Base-by-base conservation (phyloP, 37 sponge, comb jelly and placozoan species). In the Cladorhizidae sp. region DNA sequence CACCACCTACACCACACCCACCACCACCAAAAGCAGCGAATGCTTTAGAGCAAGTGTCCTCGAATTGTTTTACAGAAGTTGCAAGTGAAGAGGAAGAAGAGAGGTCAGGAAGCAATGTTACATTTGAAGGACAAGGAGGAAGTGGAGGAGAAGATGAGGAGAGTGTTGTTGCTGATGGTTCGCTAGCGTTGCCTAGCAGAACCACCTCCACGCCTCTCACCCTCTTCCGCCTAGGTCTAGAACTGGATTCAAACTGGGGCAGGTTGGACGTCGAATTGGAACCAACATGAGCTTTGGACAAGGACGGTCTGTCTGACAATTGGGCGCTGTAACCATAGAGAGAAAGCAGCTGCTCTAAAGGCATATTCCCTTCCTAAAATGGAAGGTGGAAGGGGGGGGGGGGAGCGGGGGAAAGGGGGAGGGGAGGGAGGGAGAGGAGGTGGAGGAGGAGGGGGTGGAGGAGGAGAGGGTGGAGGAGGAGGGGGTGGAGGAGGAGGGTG, bases 291-390 rank as follows among this genome's bases (percentile, higher is more conserved):
- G 8, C 38, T 70, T 33, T 39, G 12, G 36, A 45, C 9, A 45
- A 45, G 49, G 49, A 45, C 9, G 49, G 3, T 40, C 0, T 35
- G 21, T 1, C 77, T 26, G 43, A 40, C 0, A 32, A 35, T 3
- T 54, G 29, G 12, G 56, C 70, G 25, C 23, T n/a, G 57, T 85
- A 89, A 0, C 91, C 86, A 72, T 93, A 93, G 21, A 72, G 50
- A 49, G 87, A 74, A 0, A 93, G 80, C 22, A 93, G 70, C 41
- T 83, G 51, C 33, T 93, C 91, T 33, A 88, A 56, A 29, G 93
- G 93, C 72, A 88, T 79, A 25, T 88, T 77, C 17, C 77, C 42
- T 40, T 85, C 86, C 91, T 85, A 49, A 63, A 76, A 2, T 12
- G n/a, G n/a, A 20, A 32, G 25, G 55, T 0, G 54, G 57, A 38